phyloP scores from a whole-genome alignment of 2,888 invertebrate species.

The Drosophila mayaguana region DNA sequence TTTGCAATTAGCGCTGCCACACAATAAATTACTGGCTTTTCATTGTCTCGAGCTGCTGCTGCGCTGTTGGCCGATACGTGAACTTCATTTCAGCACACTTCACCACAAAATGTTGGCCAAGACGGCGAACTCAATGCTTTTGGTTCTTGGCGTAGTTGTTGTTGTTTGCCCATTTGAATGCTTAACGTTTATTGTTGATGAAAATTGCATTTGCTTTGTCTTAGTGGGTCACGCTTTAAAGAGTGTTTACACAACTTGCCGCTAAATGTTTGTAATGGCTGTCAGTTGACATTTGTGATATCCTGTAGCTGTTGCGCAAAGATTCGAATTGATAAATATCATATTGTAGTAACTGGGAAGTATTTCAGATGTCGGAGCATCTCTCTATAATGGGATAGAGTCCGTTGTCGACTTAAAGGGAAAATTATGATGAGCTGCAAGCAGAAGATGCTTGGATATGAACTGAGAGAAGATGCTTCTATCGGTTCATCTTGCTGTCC shows the following conservation, averaged over 20 bases:
- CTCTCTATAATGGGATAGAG: background rate
- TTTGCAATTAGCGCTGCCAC: constrained; percentile 75
- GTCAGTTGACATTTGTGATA: constrained; percentile 33
- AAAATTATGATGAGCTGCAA: no score
- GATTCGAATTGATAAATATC: background rate
- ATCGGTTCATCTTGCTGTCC: no score
- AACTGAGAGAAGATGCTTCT: no score
- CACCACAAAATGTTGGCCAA: constrained; percentile 31
- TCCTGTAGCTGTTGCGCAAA: background rate
- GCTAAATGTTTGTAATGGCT: constrained; percentile 43
- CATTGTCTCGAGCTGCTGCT: constrained; percentile 63
- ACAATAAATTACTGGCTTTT: constrained; percentile 76
- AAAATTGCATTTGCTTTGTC: constrained; percentile 57
- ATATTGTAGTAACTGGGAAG: background rate
- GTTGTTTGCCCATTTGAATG: constrained; percentile 65
- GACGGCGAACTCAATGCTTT: background rate
- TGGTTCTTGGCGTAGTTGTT: background rate
- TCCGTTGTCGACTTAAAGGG: background rate
- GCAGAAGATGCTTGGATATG: no score
- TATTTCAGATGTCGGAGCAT: background rate
- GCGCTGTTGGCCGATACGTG: constrained; percentile 37
- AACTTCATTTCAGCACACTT: constrained; percentile 13
- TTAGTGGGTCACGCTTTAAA: constrained; percentile 72
- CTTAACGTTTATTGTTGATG: constrained; percentile 62
- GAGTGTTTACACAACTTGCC: constrained; percentile 76